These are phyloP conservation scores for Lysandra coridon DNA, from an alignment of 2,888 invertebrate species.

Conservation along the genomic window DNA sequence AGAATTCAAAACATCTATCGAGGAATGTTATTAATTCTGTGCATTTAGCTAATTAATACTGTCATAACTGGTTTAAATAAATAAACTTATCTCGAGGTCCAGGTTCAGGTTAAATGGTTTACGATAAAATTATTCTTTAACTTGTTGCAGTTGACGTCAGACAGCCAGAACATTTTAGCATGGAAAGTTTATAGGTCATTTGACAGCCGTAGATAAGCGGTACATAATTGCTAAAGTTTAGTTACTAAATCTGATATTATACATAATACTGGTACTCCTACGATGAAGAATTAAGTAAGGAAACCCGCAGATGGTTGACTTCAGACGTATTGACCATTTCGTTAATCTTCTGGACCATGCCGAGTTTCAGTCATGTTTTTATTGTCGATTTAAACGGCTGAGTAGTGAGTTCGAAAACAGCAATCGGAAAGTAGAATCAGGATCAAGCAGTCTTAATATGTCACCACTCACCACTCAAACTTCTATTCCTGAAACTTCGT, in stretches of 20 bases:
- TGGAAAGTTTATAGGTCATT: background rate
- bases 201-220: background rate
- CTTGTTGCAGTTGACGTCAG: constrained; percentile 18
- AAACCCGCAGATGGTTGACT: too few relatives aligned
- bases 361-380: too few relatives aligned
- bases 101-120: constrained; percentile 3
- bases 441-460: too few relatives aligned
- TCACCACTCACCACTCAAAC: too few relatives aligned
- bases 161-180: background rate
- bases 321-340: too few relatives aligned
- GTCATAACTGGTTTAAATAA: constrained; percentile 10
- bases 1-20: background rate
- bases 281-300: too few relatives aligned
- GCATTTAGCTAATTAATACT: constrained; percentile 7
- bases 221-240: background rate
- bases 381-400: too few relatives aligned
- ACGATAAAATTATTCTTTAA: constrained; percentile 17
- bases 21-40: background rate
- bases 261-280: too few relatives aligned
- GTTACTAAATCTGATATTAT: background rate
- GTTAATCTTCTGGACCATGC: too few relatives aligned
- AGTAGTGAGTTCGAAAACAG: too few relatives aligned
- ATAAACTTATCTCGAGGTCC: constrained; percentile 19
- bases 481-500: background rate
- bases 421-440: too few relatives aligned